A percentile compares a stretch with the other conserved stretches of the same genome.
phyloP scores from a whole-genome alignment of 2,888 invertebrate species.

The Leptopterna dolabrata region DNA sequence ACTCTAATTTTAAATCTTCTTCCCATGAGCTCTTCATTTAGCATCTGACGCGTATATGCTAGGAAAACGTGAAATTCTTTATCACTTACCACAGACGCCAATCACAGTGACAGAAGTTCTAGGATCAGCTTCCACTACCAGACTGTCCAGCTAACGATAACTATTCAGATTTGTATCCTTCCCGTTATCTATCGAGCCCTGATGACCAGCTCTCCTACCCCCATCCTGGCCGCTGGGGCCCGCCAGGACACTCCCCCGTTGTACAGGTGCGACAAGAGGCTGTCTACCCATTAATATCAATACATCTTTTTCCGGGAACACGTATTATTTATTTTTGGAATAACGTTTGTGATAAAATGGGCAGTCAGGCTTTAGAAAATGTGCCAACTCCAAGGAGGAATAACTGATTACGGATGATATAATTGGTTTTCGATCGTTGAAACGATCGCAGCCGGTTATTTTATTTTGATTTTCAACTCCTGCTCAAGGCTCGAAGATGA shows the following conservation, averaged over 20 bases:
- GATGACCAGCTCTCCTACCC: neutral
- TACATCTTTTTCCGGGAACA: neutral
- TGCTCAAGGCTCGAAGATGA: neutral
- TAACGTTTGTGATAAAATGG: neutral
- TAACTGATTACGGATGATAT: neutral
- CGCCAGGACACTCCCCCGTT: conserved; percentile 29
- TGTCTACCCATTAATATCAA: neutral
- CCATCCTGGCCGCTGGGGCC: neutral
- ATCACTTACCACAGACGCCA: neutral
- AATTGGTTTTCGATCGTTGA: neutral
- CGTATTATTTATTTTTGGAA: neutral
- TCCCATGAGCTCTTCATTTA: too few species aligned
- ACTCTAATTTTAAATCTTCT: too few species aligned
- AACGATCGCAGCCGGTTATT: neutral
- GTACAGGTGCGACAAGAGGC: neutral
- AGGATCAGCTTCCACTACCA: conserved; percentile 37
- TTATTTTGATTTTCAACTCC: neutral
- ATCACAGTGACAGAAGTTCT: conserved; percentile 14
- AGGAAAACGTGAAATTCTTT: too few species aligned
- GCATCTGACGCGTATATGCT: too few species aligned
- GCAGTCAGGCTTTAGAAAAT: neutral
- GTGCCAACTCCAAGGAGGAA: neutral
- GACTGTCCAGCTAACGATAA: conserved; percentile 23
- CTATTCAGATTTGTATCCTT: conserved; percentile 50
- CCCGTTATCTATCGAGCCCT: conserved; percentile 17